These are phyloP conservation scores for Paramormyrops kingsleyae DNA, from an alignment of 2,113 vertebrate species.

Conservation along the genomic window DNA sequence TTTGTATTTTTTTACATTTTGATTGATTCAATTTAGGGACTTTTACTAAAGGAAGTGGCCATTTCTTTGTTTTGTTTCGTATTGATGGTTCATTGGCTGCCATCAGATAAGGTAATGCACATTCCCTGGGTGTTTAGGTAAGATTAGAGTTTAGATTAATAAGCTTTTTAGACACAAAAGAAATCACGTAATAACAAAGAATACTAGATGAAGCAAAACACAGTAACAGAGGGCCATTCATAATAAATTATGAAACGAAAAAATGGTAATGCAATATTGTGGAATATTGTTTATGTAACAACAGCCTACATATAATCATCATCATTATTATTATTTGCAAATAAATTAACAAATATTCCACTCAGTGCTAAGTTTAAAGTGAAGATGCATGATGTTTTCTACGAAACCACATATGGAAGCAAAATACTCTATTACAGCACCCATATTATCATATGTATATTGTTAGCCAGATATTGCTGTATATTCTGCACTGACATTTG, in stretches of 20 bases:
- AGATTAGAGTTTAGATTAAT: neutral
- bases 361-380: neutral
- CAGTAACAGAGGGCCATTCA: neutral
- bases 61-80: neutral
- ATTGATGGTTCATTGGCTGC: neutral
- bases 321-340: neutral
- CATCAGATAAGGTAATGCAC: neutral
- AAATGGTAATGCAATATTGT: neutral
- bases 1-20: neutral
- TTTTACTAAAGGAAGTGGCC: neutral
- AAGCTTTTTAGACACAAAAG: neutral
- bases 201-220: neutral
- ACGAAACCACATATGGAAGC: neutral
- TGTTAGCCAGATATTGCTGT: neutral
- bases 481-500: neutral
- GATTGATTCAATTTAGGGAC: neutral
- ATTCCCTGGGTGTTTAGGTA: neutral
- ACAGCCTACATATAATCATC: neutral
- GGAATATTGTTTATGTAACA: neutral
- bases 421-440: neutral
- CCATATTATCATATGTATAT: neutral
- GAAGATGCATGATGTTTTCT: neutral
- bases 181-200: neutral
- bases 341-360: neutral
- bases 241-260: neutral